Conservation (phyloP, 2,113 vertebrate genomes). For the Symphodus melops region DNA sequence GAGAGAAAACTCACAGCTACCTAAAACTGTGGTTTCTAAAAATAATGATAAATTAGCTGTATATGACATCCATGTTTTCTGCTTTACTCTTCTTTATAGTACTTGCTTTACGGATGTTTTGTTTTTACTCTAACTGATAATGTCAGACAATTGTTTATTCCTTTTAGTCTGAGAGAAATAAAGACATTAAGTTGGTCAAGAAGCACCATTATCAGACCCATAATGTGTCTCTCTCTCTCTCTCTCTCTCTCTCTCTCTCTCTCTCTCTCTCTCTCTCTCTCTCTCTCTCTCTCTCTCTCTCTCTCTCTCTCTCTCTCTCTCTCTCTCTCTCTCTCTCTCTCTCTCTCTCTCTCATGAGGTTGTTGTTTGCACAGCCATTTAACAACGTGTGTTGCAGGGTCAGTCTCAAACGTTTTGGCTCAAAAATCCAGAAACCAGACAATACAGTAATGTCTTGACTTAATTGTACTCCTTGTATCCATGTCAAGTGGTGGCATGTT, state of each 20-base stretch:
- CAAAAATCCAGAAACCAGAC: neutral
- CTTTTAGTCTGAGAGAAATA: slow-evolving; percentile 34
- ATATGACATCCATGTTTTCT: neutral
- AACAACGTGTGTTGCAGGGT: neutral
- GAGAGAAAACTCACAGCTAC: too few species aligned
- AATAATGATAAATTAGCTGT: neutral
- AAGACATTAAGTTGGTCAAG: slow-evolving; percentile 36
- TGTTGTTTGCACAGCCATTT: neutral
- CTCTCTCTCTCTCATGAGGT: neutral
- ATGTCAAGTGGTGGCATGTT: slow-evolving; percentile 23
- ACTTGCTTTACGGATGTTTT: neutral
- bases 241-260: neutral
- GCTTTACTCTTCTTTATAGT: neutral
- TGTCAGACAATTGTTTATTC: slow-evolving; percentile 32
- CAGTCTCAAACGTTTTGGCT: neutral
- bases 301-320: neutral
- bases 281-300: slow-evolving; percentile 7
- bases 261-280: neutral
- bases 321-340: neutral
- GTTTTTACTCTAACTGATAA: neutral
- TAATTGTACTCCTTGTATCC: neutral
- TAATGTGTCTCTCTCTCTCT: neutral
- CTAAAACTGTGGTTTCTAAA: too few species aligned
- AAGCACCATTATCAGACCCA: slow-evolving; percentile 24
- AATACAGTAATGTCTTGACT: neutral